Percentiles rank a stretch among this genome's conserved stretches.
Evolutionary conservation across 2,797 vertebrate genomes (phyloP).

Genomic region (Glyptemys insculpta): DNA sequence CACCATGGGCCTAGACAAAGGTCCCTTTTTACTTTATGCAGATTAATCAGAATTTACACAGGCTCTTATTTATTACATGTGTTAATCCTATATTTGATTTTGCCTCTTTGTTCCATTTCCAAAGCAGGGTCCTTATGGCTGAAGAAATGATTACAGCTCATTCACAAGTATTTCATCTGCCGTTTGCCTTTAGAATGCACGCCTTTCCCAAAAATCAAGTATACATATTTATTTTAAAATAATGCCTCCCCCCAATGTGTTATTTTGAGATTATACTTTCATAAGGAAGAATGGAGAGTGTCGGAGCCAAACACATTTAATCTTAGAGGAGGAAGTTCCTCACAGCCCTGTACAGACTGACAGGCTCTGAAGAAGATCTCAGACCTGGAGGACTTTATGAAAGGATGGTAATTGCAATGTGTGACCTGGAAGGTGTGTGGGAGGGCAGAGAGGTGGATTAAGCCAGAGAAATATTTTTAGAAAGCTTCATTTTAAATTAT

Average conservation of each 20-base stretch:
- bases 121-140: not conserved
- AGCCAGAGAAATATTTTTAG: not conserved
- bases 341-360: not conserved
- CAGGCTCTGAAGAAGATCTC: not conserved
- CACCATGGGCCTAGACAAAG: not conserved
- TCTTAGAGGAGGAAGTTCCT: not conserved
- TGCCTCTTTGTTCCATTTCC: not conserved
- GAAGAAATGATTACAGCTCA: not conserved
- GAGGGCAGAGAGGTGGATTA: not conserved
- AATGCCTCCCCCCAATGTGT: not conserved
- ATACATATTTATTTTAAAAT: not conserved
- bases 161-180: not conserved
- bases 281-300: conserved; percentile 1
- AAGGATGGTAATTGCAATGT: not conserved
- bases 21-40: not conserved
- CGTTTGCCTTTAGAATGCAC: not conserved
- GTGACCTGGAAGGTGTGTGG: not conserved
- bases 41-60: not conserved
- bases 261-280: not conserved
- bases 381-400: not conserved
- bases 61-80: not conserved
- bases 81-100: not conserved
- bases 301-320: not conserved
- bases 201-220: not conserved
- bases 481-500: not conserved